Evolutionary conservation across 2,113 vertebrate species (phyloP), one percentile per base, ranked within the genome.

Genomic region (Passer domesticus): DNA sequence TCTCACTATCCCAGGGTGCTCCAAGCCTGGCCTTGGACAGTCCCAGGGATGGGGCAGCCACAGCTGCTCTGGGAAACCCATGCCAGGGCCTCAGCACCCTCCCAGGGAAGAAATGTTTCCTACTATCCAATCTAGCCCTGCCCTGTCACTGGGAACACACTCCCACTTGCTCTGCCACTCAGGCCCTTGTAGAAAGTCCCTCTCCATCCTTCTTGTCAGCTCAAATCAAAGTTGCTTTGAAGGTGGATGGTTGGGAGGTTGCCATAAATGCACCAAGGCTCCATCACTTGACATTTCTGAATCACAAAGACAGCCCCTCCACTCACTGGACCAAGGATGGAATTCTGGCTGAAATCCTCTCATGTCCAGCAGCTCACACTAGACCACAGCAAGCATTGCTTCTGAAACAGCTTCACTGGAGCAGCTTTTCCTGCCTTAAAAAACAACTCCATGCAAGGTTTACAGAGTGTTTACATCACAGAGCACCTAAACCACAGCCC

Each of bases 1-100:
- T 79, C 24, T 15, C 37, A 33, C 37, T 13, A 2, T 0, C 0
- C 27, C 44, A 74, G 19, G 4, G 0, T 66, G 37, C 59, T 81
- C 76, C 59, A 44, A 88, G 37, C 25, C 58, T 58, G 31, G 0
- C 37, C 33, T 13, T 44, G 59, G 7, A 33, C 59, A 37, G 37
- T 44, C 2, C 27, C 37, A 88, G 31, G 66, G 24, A 63, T 47
- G 24, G 9, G 6, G 20, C 24, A 47, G 30, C 3, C 50, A 58
- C 50, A 81, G 59, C 33, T 74, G 0, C 44, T 50, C 50, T 50
- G 43, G 21, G 15, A 12, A 58, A 1, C 13, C 85, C 9, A 2
- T 64, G 21, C 31, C 59, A 59, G 35, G 21, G 33, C 33, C 52
- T 59, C 4, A 1, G 3, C 27, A 52, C 12, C 7, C 23, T 24